Evolutionary conservation across 2,797 vertebrate species (phyloP).

Genomic region (Hirundo rustica): DNA sequence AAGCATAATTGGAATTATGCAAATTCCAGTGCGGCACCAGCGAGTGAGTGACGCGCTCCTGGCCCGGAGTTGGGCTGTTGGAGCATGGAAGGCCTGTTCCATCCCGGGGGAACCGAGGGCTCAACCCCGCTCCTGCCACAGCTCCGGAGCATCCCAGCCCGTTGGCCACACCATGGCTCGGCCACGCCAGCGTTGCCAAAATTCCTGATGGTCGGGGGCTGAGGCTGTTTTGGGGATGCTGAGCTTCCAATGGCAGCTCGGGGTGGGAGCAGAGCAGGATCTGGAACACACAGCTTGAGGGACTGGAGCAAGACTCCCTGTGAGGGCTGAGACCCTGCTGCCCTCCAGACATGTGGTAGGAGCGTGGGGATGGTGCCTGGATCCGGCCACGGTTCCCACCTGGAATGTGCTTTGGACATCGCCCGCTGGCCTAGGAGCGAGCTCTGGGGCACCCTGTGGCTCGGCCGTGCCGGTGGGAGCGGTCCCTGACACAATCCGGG

Average conservation of each 20-base stretch:
- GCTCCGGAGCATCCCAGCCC: neutral
- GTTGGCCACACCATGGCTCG: fast-evolving
- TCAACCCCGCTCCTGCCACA: fast-evolving
- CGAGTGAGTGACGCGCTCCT: neutral
- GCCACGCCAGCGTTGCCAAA: neutral
- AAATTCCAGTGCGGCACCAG: neutral
- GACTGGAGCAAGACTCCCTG: neutral
- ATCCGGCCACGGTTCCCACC: fast-evolving
- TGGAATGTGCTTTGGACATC: neutral
- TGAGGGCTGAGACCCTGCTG: fast-evolving
- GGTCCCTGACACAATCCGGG: fast-evolving
- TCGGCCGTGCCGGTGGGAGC: neutral
- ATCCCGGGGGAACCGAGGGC: neutral
- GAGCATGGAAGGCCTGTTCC: fast-evolving
- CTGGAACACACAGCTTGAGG: neutral
- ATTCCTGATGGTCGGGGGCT: fast-evolving
- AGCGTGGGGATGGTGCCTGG: fast-evolving
- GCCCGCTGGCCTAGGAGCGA: neutral
- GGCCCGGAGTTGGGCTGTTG: neutral
- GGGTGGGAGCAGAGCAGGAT: neutral
- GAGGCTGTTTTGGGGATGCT: neutral
- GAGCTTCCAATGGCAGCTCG: fast-evolving
- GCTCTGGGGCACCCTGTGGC: fast-evolving
- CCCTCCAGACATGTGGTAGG: neutral
- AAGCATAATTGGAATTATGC: constrained; percentile 27